Conservation (phyloP, 2,797 vertebrate species). For the Tachyglossus aculeatus region DNA sequence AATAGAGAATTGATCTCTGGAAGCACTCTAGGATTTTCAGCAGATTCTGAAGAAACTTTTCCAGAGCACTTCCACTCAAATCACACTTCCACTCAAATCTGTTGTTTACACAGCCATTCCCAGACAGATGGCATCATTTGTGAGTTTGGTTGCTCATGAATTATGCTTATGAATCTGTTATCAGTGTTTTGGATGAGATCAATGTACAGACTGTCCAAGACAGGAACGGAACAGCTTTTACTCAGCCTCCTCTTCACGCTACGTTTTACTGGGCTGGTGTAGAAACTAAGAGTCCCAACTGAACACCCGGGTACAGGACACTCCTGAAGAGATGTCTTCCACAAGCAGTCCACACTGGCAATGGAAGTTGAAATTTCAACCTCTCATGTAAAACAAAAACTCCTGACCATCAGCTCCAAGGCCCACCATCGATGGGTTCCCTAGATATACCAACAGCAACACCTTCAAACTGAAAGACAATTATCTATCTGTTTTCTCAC, state of each 20-base stretch:
- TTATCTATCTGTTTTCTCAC: no score
- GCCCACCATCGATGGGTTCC: no score
- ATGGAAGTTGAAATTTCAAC: no score
- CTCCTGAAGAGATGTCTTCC: slow-evolving; percentile 1
- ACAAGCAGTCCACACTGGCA: not conserved
- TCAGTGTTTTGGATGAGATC: slow-evolving; percentile 18
- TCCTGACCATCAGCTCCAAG: no score
- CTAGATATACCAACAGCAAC: no score
- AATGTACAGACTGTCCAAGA: slow-evolving; percentile 5
- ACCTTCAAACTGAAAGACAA: no score
- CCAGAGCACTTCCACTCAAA: slow-evolving; percentile 6
- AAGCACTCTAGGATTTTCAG: not conserved
- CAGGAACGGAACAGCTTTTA: slow-evolving; percentile 20
- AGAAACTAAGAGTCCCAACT: slow-evolving; percentile 8
- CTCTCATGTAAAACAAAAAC: no score
- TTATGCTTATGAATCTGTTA: slow-evolving; percentile 26
- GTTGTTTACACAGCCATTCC: slow-evolving; percentile 1
- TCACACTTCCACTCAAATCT: not conserved
- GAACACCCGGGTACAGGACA: not conserved
- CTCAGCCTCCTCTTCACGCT: slow-evolving; percentile 21
- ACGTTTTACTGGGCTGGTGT: slow-evolving; percentile 1
- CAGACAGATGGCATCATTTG: not conserved
- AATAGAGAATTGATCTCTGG: not conserved
- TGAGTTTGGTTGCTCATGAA: slow-evolving; percentile 12
- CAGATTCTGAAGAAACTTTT: not conserved